Conservation (phyloP, 2,888 invertebrate species). For the Sycophila texana region DNA sequence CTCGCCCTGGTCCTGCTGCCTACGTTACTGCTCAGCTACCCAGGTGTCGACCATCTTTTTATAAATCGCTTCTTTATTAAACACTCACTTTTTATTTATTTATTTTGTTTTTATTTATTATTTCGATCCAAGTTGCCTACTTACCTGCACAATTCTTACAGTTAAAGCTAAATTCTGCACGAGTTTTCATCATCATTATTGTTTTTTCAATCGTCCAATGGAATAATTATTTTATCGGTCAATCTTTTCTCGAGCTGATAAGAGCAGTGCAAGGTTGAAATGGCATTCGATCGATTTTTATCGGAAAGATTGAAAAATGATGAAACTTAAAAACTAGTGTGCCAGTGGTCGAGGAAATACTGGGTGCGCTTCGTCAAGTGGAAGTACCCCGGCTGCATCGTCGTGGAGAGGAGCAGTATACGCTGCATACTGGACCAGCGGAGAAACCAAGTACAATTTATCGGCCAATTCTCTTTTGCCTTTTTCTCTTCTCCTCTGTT, state of each 20-base stretch:
- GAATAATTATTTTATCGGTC: too few species aligned
- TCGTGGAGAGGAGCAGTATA: conserved; percentile 68
- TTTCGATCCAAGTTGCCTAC: too few species aligned
- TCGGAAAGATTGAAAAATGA: background rate
- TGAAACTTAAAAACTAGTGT: conserved; percentile 60
- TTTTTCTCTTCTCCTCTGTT: too few species aligned
- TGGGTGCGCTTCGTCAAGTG: conserved; percentile 70
- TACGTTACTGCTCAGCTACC: conserved; percentile 58
- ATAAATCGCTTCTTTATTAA: background rate
- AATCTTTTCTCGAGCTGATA: too few species aligned
- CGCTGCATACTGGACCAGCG: conserved; percentile 70
- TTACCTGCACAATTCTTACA: too few species aligned
- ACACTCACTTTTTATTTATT: background rate
- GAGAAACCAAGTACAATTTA: conserved; percentile 68
- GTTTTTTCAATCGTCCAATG: too few species aligned
- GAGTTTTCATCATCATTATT: too few species aligned
- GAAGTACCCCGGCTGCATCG: conserved; percentile 67
- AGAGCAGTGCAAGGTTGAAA: too few species aligned
- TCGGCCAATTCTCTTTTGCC: background rate
- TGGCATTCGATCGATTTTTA: too few species aligned
- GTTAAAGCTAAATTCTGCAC: too few species aligned
- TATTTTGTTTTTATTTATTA: too few species aligned
- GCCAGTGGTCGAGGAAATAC: conserved; percentile 67
- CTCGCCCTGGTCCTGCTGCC: conserved; percentile 58
- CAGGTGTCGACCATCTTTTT: conserved; percentile 54